A percentile compares a stretch with the other conserved stretches of the same genome.
Conservation (phyloP, 2,888 invertebrate species). For the Erynnis tages region DNA sequence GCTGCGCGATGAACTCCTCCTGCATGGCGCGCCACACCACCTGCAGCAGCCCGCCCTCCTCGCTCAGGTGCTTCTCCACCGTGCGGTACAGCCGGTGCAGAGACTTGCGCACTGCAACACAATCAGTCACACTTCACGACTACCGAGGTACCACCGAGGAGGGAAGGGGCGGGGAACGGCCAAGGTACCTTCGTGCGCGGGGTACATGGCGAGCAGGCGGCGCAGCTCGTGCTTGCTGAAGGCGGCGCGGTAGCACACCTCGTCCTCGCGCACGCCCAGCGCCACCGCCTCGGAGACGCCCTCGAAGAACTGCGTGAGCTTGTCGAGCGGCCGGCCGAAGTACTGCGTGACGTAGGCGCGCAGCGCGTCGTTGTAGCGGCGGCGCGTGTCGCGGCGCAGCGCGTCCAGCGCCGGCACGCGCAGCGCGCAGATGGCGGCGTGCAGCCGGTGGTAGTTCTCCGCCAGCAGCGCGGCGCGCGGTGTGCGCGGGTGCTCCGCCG, state of each 20-base stretch:
- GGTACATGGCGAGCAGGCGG: conserved; percentile 97
- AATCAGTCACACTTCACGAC: too few relatives aligned
- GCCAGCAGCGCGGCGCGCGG: conserved; percentile 95
- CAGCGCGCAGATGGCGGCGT: conserved; percentile 91
- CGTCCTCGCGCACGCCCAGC: conserved; percentile 96
- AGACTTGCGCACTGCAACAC: conserved; percentile 95
- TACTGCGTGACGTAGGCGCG: conserved; percentile 95
- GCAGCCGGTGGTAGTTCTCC: conserved; percentile 97
- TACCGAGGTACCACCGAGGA: too few relatives aligned
- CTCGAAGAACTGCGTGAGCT: conserved; percentile 94
- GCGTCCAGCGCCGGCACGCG: conserved; percentile 94
- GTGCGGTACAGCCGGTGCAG: conserved; percentile 96
- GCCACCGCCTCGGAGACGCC: conserved; percentile 96
- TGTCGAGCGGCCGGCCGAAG: conserved; percentile 88
- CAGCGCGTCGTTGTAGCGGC: conserved; percentile 93
- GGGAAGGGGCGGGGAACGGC: too few relatives aligned
- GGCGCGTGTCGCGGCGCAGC: conserved; percentile 94
- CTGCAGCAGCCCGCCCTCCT: conserved; percentile 95
- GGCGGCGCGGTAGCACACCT: conserved; percentile 98
- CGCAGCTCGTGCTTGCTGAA: conserved; percentile 98
- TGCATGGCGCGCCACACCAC: conserved; percentile 99
- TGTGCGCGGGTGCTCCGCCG: conserved; percentile 94
- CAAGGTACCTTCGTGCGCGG: conserved; percentile 66
- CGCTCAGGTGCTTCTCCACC: conserved; percentile 98
- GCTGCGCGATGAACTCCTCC: conserved; percentile 98